phyloP scores from a whole-genome alignment of 2,888 invertebrate genomes.

The Macrophya alboannulata region DNA sequence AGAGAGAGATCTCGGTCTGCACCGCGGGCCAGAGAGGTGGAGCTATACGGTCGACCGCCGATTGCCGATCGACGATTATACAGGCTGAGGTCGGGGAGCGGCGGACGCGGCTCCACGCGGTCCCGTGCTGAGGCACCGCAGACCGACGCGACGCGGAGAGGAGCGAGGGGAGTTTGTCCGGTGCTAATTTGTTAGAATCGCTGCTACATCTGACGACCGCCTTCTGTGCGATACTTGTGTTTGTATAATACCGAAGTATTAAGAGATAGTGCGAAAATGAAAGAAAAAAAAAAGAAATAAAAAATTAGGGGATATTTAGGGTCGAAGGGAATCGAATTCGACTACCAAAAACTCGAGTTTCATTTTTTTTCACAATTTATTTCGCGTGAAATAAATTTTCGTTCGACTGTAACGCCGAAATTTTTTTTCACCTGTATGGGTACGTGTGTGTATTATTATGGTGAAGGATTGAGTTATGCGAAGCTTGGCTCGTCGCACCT shows the following conservation, averaged over 20 bases:
- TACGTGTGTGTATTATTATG: neutral
- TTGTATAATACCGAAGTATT: neutral
- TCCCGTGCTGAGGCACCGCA: constrained; percentile 18
- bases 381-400: neutral
- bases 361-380: neutral
- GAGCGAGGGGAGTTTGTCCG: constrained; percentile 27
- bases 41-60: constrained; percentile 70
- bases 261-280: neutral
- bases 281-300: neutral
- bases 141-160: constrained; percentile 11
- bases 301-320: too few relatives aligned
- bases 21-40: constrained; percentile 71
- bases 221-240: constrained; percentile 28
- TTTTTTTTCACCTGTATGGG: neutral
- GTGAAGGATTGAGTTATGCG: constrained; percentile 40
- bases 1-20: constrained; percentile 57
- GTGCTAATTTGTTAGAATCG: constrained; percentile 77
- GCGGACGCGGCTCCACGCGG: constrained; percentile 37
- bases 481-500: constrained; percentile 35
- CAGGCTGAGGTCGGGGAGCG: constrained; percentile 42
- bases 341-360: neutral
- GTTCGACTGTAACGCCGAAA: neutral
- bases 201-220: constrained; percentile 62
- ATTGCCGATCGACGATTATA: constrained; percentile 67
- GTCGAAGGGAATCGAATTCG: neutral